Conservation (phyloP, 2,113 vertebrate genomes). For the Menidia beryllina region DNA sequence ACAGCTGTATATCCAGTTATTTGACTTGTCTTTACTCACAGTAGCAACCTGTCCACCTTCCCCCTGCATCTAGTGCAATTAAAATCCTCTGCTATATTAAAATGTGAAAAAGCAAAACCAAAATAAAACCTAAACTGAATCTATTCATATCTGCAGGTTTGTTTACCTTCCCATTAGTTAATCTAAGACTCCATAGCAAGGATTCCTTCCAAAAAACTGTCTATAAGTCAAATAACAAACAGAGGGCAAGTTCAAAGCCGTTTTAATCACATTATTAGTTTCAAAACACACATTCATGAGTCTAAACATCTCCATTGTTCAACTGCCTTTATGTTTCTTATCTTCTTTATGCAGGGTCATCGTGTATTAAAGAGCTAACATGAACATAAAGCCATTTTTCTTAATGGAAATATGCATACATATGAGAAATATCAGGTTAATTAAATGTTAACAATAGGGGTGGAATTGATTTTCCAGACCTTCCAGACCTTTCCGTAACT, state of each 20-base stretch:
- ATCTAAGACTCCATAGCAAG: constrained; percentile 16
- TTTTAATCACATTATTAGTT: constrained; percentile 77
- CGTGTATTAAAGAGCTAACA: constrained; percentile 56
- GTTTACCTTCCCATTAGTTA: constrained; percentile 11
- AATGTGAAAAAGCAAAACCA: not conserved
- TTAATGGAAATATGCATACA: constrained; percentile 41
- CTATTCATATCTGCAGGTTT: constrained; percentile 3
- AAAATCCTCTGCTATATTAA: not conserved
- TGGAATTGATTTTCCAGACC: constrained; percentile 42
- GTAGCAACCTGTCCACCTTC: not conserved
- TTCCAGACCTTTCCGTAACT: constrained; percentile 40
- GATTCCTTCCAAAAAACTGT: constrained; percentile 27
- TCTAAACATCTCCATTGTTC: constrained; percentile 69
- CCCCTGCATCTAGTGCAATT: not conserved
- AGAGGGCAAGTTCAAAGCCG: constrained; percentile 68
- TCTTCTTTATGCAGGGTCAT: constrained; percentile 64
- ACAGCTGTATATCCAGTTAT: not conserved
- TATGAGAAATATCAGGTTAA: constrained; percentile 54
- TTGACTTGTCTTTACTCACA: not conserved
- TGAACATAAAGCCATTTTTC: constrained; percentile 60
- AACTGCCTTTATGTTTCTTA: constrained; percentile 66
- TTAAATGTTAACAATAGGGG: constrained; percentile 43
- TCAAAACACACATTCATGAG: constrained; percentile 68
- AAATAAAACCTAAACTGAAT: not conserved
- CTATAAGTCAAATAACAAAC: constrained; percentile 49